phyloP scores from a whole-genome alignment of 1,140 invertebrate species.

The Eupeodes corollae region DNA sequence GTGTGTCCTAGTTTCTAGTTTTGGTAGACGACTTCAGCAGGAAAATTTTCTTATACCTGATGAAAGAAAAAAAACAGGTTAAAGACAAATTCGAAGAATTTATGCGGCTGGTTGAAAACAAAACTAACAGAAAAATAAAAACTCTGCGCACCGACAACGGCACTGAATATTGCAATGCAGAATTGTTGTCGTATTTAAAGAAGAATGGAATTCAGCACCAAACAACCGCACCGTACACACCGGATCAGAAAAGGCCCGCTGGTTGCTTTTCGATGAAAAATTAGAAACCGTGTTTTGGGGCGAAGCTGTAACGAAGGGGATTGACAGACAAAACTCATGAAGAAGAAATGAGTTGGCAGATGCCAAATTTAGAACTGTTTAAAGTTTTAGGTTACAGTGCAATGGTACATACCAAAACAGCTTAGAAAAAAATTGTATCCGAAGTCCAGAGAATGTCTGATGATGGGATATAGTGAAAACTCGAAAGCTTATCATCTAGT shows the following conservation, averaged over 20 bases:
- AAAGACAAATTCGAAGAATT: slow-evolving; percentile 7
- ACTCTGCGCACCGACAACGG: slow-evolving; percentile 24
- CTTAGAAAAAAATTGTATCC: slow-evolving; percentile 13
- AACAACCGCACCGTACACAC: slow-evolving; percentile 19
- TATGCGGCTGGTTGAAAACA: neutral
- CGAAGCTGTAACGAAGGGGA: slow-evolving; percentile 37
- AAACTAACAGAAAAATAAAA: slow-evolving; percentile 18
- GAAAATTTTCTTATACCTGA: neutral
- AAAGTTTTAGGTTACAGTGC: neutral
- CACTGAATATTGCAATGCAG: slow-evolving; percentile 16
- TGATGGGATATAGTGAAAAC: slow-evolving; percentile 22
- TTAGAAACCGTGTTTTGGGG: slow-evolving; percentile 37
- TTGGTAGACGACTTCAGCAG: slow-evolving; percentile 20
- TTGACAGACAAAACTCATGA: slow-evolving; percentile 15
- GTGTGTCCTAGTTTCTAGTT: slow-evolving; percentile 24
- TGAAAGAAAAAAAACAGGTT: neutral
- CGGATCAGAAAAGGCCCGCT: slow-evolving; percentile 20
- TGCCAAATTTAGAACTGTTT: neutral
- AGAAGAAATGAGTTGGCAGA: slow-evolving; percentile 15
- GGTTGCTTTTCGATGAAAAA: slow-evolving; percentile 18
- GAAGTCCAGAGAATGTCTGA: slow-evolving; percentile 13
- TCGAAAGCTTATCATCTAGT: slow-evolving; percentile 20
- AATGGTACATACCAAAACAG: slow-evolving; percentile 11
- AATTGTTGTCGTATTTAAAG: slow-evolving; percentile 2
- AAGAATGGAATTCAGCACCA: slow-evolving; percentile 10